Conservation (phyloP, 2,797 vertebrate species). For the Emys orbicularis region DNA sequence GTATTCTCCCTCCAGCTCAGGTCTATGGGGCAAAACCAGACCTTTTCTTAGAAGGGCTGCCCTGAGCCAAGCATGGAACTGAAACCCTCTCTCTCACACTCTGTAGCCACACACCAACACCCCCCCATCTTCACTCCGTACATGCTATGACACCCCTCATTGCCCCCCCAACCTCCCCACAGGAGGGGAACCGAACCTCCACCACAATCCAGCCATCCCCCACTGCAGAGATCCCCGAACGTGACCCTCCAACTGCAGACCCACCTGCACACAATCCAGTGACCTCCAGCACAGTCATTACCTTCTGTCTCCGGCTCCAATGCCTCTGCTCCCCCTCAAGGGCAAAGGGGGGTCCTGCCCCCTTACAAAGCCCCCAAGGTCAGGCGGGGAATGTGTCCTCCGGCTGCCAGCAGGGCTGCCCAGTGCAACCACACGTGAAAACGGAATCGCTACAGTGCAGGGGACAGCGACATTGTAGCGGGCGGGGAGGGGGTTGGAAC, state of each 20-base stretch:
- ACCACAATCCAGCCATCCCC: background rate
- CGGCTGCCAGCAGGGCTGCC: background rate
- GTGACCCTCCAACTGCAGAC: background rate
- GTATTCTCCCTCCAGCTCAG: background rate
- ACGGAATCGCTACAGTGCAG: background rate
- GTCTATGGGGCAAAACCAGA: background rate
- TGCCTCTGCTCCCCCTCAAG: background rate
- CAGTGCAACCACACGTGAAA: background rate
- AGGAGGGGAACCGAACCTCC: background rate
- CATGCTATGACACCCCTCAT: background rate
- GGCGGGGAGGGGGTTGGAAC: slow-evolving; percentile 51
- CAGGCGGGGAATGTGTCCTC: background rate
- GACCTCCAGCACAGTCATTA: background rate
- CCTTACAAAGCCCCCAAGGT: background rate
- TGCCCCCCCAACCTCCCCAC: background rate
- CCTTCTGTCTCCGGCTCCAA: background rate
- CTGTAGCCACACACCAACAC: background rate
- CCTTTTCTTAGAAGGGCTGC: background rate
- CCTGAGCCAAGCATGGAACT: background rate
- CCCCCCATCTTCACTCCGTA: background rate
- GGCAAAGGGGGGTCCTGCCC: background rate
- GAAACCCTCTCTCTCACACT: background rate
- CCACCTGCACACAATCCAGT: background rate
- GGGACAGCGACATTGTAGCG: too few species aligned
- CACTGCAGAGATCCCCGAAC: background rate